Conservation (phyloP, 1,140 invertebrate genomes). For the Aphelenchoides avenae region DNA sequence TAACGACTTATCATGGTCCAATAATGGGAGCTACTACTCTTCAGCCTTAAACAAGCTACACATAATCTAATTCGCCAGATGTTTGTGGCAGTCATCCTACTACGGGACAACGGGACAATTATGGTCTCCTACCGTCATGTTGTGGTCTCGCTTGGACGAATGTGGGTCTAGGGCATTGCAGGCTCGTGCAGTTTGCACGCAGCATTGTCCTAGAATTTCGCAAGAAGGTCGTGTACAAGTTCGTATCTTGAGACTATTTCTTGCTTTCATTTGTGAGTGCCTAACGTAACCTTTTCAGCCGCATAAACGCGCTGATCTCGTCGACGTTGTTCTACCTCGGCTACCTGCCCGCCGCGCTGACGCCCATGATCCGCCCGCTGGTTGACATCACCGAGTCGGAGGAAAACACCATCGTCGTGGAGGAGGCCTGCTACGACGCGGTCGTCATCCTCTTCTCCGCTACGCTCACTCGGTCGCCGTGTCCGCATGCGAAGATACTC, state of each 20-base stretch:
- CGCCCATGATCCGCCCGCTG: slow-evolving; percentile 38
- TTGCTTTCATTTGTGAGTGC: not conserved
- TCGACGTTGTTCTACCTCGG: slow-evolving; percentile 44
- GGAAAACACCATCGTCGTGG: slow-evolving; percentile 16
- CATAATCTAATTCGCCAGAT: too few relatives aligned
- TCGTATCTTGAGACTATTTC: slow-evolving; percentile 24
- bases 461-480: slow-evolving; percentile 31
- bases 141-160: too few relatives aligned
- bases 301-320: slow-evolving; percentile 32
- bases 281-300: slow-evolving; percentile 34
- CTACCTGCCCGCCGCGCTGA: slow-evolving; percentile 32
- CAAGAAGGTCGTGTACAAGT: too few relatives aligned
- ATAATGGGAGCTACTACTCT: too few relatives aligned
- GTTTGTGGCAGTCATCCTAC: too few relatives aligned
- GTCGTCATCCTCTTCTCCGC: slow-evolving; percentile 31
- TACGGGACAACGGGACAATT: too few relatives aligned
- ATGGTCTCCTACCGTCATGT: too few relatives aligned
- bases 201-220: too few relatives aligned
- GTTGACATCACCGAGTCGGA: slow-evolving; percentile 5
- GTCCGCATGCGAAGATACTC: slow-evolving; percentile 41
- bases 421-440: slow-evolving; percentile 23
- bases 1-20: too few relatives aligned
- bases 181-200: too few relatives aligned
- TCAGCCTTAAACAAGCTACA: too few relatives aligned
- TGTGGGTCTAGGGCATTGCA: too few relatives aligned